A percentile compares a stretch with the other conserved stretches of the same genome.
Conservation (phyloP, 2,797 vertebrate genomes). For the Pyrrhura leucotis region DNA sequence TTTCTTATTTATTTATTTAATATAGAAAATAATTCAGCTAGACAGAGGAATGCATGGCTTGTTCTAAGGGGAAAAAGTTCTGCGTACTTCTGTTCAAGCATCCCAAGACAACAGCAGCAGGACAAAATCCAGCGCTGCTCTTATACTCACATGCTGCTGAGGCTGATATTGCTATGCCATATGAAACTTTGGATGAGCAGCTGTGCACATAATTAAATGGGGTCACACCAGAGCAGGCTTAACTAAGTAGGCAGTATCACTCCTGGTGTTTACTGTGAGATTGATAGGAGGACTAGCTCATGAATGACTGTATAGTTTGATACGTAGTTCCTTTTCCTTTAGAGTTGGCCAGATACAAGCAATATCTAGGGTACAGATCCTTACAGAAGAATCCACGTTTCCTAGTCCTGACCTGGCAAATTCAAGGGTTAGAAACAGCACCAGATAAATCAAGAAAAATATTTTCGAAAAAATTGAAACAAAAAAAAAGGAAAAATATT, state of each 20-base stretch:
- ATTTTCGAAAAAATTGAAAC: not conserved
- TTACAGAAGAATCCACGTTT: not conserved
- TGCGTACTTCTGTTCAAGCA: not conserved
- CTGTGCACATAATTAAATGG: not conserved
- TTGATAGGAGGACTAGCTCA: not conserved
- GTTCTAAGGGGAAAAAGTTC: not conserved
- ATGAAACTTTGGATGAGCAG: not conserved
- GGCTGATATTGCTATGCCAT: not conserved
- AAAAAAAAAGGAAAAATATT: not conserved
- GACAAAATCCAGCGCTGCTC: not conserved
- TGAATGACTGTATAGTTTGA: not conserved
- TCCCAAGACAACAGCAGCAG: not conserved
- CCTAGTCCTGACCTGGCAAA: not conserved
- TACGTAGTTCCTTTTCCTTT: not conserved
- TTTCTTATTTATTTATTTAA: not conserved
- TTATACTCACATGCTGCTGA: fast-evolving
- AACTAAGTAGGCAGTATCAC: not conserved
- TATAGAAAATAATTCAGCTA: not conserved
- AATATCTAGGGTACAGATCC: not conserved
- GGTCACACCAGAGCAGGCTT: not conserved
- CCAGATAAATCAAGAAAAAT: not conserved
- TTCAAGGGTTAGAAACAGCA: not conserved
- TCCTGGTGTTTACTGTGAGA: not conserved
- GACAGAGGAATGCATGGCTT: not conserved
- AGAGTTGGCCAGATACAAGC: not conserved